Conservation (phyloP, 2,888 invertebrate species). For the Meiosimyza decipiens region DNA sequence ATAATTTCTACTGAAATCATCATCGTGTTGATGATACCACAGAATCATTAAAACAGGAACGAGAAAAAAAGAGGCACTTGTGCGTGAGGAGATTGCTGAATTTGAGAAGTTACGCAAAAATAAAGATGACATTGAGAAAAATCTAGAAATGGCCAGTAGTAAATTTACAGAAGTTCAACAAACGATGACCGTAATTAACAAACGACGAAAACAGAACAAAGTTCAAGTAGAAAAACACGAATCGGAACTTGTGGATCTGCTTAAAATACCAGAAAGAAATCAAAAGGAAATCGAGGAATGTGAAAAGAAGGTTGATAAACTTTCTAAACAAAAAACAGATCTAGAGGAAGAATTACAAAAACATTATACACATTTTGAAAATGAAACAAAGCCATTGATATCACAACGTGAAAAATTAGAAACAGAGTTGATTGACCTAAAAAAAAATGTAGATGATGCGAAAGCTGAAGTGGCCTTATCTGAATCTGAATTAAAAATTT, state of each 20-base stretch:
- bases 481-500: conserved; percentile 84
- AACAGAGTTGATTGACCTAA: conserved; percentile 75
- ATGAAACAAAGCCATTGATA: conserved; percentile 69
- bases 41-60: conserved; percentile 64
- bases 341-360: conserved; percentile 74
- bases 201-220: conserved; percentile 80
- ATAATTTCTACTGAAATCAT: conserved; percentile 72
- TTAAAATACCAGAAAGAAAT: conserved; percentile 79
- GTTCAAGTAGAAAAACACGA: conserved; percentile 75
- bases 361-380: conserved; percentile 69
- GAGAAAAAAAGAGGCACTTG: conserved; percentile 64
- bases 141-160: conserved; percentile 74
- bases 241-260: conserved; percentile 75
- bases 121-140: conserved; percentile 72
- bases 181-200: conserved; percentile 76
- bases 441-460: conserved; percentile 77
- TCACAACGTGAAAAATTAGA: conserved; percentile 71
- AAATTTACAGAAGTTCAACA: conserved; percentile 75
- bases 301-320: conserved; percentile 70
- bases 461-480: conserved; percentile 71
- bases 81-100: conserved; percentile 66
- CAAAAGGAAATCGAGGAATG: conserved; percentile 76
- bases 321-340: conserved; percentile 70
- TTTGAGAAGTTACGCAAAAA: conserved; percentile 70
- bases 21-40: no score